phyloP scores from a whole-genome alignment of 1,140 invertebrate genomes.

The Magallana gigas region DNA sequence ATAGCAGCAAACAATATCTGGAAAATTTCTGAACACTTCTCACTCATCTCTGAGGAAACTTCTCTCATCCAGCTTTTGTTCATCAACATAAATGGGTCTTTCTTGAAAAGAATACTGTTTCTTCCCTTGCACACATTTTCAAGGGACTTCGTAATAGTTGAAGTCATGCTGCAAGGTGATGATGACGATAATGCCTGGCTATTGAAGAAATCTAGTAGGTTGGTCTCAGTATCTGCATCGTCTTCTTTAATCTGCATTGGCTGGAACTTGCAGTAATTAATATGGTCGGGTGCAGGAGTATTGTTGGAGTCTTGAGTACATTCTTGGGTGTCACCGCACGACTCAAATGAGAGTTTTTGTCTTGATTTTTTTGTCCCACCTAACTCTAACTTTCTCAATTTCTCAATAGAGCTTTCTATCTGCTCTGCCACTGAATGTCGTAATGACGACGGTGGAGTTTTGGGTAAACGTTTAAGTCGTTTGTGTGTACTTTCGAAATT shows the following conservation, averaged over 20 bases:
- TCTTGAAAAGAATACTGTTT: neutral
- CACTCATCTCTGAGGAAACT: neutral
- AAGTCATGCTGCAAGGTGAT: no score
- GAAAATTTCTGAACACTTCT: neutral
- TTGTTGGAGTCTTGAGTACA: neutral
- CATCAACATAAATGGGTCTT: neutral
- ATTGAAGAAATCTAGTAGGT: no score
- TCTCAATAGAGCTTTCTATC: neutral
- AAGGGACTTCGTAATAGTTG: neutral
- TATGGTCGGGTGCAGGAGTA: neutral
- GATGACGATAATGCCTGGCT: neutral
- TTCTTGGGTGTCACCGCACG: neutral
- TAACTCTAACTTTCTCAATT: neutral
- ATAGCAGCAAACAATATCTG: constrained; percentile 11
- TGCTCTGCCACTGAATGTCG: neutral
- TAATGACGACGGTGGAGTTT: constrained; percentile 7
- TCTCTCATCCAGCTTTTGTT: neutral
- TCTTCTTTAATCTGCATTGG: neutral
- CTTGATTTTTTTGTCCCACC: neutral
- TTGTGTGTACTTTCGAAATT: neutral
- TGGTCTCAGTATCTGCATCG: neutral
- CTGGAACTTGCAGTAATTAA: neutral
- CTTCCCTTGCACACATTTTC: neutral
- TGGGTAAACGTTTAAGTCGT: neutral
- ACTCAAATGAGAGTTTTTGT: neutral